Evolutionary conservation across 2,888 invertebrate genomes (phyloP).

Genomic region (Polydesmus complanatus): DNA sequence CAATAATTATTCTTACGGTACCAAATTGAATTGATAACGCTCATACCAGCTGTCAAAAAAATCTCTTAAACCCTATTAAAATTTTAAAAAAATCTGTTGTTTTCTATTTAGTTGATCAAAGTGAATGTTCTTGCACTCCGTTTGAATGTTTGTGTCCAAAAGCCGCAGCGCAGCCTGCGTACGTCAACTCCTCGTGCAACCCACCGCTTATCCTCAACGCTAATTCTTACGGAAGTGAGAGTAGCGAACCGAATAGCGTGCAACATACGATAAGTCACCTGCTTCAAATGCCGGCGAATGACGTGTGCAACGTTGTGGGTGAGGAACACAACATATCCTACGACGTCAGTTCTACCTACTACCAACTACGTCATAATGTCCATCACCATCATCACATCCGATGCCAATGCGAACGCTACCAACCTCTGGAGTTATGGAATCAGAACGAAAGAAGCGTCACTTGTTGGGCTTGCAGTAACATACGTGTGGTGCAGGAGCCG

Average conservation of each 20-base stretch:
- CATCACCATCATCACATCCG: background rate
- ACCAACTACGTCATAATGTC: background rate
- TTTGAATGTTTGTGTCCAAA: conserved; percentile 21
- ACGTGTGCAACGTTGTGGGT: background rate
- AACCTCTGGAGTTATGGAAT: no score
- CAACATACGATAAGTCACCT: background rate
- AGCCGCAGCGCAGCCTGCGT: background rate
- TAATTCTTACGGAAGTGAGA: background rate
- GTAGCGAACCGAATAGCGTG: no score
- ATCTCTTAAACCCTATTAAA: no score
- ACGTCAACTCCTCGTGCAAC: background rate
- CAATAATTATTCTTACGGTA: no score
- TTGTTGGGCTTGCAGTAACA: background rate
- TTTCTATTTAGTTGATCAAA: background rate
- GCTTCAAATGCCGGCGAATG: background rate
- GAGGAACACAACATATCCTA: background rate
- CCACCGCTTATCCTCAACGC: background rate
- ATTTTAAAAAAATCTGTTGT: no score
- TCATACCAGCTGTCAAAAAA: no score
- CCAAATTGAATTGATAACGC: no score
- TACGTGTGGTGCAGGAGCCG: background rate
- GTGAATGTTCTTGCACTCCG: conserved; percentile 22
- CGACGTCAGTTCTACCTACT: background rate
- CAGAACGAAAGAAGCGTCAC: background rate
- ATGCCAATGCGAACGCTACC: background rate